phyloP scores from a whole-genome alignment of 2,113 vertebrate species.

The Phyllostomus discolor region DNA sequence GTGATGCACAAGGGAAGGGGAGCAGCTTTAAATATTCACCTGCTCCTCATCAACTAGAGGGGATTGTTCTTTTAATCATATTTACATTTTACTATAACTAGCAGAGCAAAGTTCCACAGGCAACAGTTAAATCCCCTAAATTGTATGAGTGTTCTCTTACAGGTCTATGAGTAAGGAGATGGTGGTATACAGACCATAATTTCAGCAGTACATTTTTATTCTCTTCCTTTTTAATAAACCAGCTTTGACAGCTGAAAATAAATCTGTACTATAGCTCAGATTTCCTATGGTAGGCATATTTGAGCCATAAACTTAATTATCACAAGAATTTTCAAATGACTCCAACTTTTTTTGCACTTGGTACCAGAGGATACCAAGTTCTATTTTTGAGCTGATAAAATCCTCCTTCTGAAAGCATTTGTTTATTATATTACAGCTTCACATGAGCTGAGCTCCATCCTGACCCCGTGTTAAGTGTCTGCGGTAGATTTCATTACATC shows the following conservation, averaged over 20 bases:
- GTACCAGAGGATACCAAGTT: constrained; percentile 68
- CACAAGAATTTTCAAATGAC: constrained; percentile 75
- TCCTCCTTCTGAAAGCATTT: constrained; percentile 90
- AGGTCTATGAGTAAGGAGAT: not conserved
- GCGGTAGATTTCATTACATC: constrained; percentile 98
- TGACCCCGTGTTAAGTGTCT: constrained; percentile 98
- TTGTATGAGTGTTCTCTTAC: not conserved
- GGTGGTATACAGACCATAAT: not conserved
- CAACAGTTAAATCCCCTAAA: not conserved
- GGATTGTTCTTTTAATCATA: not conserved
- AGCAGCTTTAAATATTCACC: not conserved
- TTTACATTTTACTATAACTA: constrained; percentile 3
- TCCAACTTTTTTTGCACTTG: constrained; percentile 74
- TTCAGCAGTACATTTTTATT: not conserved
- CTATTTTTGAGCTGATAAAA: constrained; percentile 85
- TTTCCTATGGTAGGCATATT: constrained; percentile 77
- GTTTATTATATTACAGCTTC: constrained; percentile 94
- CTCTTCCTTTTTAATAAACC: constrained; percentile 44
- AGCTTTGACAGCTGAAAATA: constrained; percentile 47
- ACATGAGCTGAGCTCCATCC: constrained; percentile 88
- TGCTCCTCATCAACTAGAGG: not conserved
- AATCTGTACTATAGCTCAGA: constrained; percentile 50
- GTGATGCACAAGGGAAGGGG: not conserved
- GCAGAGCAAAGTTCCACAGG: not conserved
- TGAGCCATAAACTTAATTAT: constrained; percentile 80